These are phyloP conservation scores for Agelaius tricolor DNA, from an alignment of 2,113 vertebrate species.

Conservation along the genomic window DNA sequence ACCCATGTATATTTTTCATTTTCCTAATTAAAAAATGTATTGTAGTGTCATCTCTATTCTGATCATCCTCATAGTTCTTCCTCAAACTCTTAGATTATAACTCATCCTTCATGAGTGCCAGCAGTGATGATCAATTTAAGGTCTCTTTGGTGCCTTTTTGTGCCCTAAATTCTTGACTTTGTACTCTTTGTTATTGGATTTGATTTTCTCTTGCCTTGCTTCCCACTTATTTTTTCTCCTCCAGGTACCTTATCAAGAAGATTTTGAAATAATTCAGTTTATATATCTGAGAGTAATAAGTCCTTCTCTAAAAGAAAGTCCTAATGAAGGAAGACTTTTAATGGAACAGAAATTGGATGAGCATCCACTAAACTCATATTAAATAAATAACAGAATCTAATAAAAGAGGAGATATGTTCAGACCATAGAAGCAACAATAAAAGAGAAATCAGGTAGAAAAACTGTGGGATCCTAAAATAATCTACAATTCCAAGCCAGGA, in stretches of 20 bases:
- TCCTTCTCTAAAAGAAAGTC: not conserved
- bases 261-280: not conserved
- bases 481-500: not conserved
- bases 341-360: not conserved
- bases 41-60: not conserved
- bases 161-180: not conserved
- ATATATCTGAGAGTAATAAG: not conserved
- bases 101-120: not conserved
- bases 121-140: not conserved
- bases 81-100: not conserved
- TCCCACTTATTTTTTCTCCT: not conserved
- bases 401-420: not conserved
- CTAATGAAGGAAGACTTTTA: not conserved
- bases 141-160: not conserved
- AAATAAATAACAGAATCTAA: not conserved
- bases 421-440: not conserved
- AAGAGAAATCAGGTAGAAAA: not conserved
- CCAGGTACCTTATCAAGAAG: not conserved
- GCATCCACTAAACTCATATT: not conserved
- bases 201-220: not conserved
- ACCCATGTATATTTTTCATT: not conserved
- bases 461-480: not conserved
- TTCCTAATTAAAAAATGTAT: not conserved
- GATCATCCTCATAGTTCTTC: not conserved
- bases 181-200: not conserved